These are phyloP conservation scores for Machaerirhynchus nigripectus DNA, from an alignment of 2,113 vertebrate species.

Conservation along the genomic window DNA sequence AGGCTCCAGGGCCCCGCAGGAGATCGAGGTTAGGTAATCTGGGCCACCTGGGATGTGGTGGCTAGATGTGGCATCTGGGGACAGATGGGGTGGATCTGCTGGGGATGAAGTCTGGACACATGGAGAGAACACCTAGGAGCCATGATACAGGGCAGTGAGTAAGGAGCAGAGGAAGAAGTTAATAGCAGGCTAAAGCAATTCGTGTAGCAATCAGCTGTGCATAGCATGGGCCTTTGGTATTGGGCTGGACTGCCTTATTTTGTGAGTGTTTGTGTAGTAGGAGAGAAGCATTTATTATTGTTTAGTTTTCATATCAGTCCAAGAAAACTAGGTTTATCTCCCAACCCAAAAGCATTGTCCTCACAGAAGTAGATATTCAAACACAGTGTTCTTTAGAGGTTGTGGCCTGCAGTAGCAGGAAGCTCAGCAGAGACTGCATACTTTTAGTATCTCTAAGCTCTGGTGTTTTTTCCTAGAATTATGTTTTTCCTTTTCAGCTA, in stretches of 20 bases:
- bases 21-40: background rate
- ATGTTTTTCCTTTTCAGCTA: constrained; percentile 12
- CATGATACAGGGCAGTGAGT: rapidly evolving
- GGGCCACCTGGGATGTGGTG: background rate
- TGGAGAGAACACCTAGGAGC: background rate
- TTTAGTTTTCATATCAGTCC: background rate
- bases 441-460: background rate
- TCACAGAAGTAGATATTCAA: background rate
- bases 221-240: background rate
- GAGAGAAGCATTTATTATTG: background rate
- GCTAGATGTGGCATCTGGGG: background rate
- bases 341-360: background rate
- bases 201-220: background rate
- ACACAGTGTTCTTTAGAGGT: background rate
- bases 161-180: background rate
- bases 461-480: background rate
- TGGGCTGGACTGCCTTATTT: background rate
- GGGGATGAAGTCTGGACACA: background rate
- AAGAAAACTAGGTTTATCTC: background rate
- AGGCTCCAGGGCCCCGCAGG: background rate
- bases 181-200: background rate
- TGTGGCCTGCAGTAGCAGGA: background rate
- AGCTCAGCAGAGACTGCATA: background rate
- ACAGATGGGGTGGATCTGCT: background rate
- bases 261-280: background rate